phyloP scores from a whole-genome alignment of 2,797 vertebrate genomes.

The Furcifer pardalis region DNA sequence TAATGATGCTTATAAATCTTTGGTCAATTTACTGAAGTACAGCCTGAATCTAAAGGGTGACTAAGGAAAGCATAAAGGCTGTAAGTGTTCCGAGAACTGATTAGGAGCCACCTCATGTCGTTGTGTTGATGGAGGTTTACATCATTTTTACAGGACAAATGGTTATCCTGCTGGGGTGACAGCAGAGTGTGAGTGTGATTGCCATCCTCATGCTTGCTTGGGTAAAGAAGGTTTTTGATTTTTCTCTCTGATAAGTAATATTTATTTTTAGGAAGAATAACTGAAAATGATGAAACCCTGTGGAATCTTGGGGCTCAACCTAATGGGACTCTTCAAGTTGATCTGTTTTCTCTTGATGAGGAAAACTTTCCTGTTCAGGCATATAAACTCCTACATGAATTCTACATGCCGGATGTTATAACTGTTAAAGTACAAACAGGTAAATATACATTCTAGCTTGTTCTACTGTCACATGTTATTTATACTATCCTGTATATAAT shows the following conservation, averaged over 20 bases:
- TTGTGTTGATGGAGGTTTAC: background rate
- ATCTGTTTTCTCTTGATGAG: slow-evolving; percentile 78
- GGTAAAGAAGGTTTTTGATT: background rate
- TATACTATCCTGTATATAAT: background rate
- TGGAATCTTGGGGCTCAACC: slow-evolving; percentile 76
- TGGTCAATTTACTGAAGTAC: background rate
- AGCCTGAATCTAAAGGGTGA: background rate
- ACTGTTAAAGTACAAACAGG: slow-evolving; percentile 84
- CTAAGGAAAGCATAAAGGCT: background rate
- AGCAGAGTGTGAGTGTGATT: background rate
- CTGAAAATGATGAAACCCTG: slow-evolving; percentile 76
- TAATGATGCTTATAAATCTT: background rate
- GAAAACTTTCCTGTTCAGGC: slow-evolving; percentile 75
- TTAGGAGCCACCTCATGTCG: background rate
- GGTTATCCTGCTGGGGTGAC: too few relatives aligned
- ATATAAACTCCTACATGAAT: slow-evolving; percentile 70
- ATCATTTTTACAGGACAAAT: background rate
- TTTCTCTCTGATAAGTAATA: background rate
- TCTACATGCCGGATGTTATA: slow-evolving; percentile 83
- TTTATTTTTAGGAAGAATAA: slow-evolving; percentile 75
- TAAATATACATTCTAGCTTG: slow-evolving; percentile 16
- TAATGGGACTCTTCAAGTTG: slow-evolving; percentile 77
- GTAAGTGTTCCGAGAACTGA: too few relatives aligned
- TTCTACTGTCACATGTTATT: background rate
- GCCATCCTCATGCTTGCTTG: background rate